Evolutionary conservation across 2,888 invertebrate genomes (phyloP).

Genomic region (Euplagia quadripunctaria): DNA sequence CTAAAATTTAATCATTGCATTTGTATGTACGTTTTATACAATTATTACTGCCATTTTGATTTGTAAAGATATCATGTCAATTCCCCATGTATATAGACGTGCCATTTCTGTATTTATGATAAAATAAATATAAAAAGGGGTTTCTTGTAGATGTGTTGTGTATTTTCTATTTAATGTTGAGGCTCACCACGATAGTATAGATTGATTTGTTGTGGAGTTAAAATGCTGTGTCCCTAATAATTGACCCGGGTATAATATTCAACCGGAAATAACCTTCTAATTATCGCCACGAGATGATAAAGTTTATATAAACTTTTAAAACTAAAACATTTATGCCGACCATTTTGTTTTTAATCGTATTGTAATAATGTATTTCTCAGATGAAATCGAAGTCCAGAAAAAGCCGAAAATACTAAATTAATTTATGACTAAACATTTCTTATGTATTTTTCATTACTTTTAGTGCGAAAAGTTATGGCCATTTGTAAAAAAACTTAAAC

Average conservation of each 20-base stretch:
- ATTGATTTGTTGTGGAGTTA: slow-evolving; percentile 25
- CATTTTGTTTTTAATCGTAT: neutral
- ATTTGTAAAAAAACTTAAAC: too few species aligned
- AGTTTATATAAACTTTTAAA: too few species aligned
- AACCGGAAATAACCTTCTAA: neutral
- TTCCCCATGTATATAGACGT: slow-evolving; percentile 85
- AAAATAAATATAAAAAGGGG: slow-evolving; percentile 58
- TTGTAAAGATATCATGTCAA: slow-evolving; percentile 80
- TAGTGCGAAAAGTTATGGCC: too few species aligned
- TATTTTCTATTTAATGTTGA: slow-evolving; percentile 66
- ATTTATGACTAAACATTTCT: too few species aligned
- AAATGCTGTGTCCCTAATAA: neutral
- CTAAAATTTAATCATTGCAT: slow-evolving; percentile 58
- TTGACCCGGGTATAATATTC: neutral
- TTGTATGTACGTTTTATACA: slow-evolving; percentile 54
- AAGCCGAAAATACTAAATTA: too few species aligned
- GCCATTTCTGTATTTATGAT: slow-evolving; percentile 79
- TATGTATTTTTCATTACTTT: too few species aligned
- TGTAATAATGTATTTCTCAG: too few species aligned
- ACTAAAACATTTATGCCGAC: too few species aligned
- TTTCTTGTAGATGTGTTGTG: slow-evolving; percentile 72
- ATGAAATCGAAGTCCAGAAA: neutral
- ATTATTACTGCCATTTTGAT: slow-evolving; percentile 59
- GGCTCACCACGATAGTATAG: slow-evolving; percentile 56
- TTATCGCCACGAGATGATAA: neutral